Base-by-base conservation (phyloP, 2,888 invertebrate species). In the Hemaris fuciformis region DNA sequence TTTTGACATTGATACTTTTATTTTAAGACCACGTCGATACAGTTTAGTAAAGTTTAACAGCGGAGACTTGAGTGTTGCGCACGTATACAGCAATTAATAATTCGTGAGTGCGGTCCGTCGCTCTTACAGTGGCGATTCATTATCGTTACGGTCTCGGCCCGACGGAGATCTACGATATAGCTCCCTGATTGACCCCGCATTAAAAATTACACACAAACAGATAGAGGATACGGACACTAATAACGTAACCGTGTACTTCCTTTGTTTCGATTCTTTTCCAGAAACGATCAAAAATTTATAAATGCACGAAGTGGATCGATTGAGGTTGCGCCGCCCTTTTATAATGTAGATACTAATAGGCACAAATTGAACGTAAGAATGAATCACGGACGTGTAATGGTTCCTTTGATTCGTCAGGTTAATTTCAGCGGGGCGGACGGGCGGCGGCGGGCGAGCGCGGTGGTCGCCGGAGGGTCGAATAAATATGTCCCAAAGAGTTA, bases 401-500 rank as follows among this genome's bases (percentile, higher is more conserved):
- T 75, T 80, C 81, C 84, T 89, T 88, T 86, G 89, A 89, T 90
- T 91, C 85, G 88, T 89, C 88, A 86, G 87, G 88, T 90, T 91
- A 91, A 91, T 90, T 90, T 85, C 79, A 81, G 85, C 81, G 86
- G 81, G 71, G 68, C 81, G 81, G 79, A 79, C 80, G 75, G 77
- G 71, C 79, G 76, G 82, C 75, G 80, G 71, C 23, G 45, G 45
- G 41, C 42, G 43, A 18, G 43, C 79, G 85, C 77, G 79, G 86
- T 79, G 90, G 91, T 90, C 85, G 90, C 91, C 91, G 81, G 92
- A 91, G 91, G 91, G 91, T 91, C 92, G 89, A 91, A 92, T 92
- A 92, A 92, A 92, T 92, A 92, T 92, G 91, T 92, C 92, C 89
- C 91, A 91, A 92, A 91, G 92, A 92, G 91, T 91, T 91, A 92